Percentiles rank a stretch among this genome's conserved stretches.
These are phyloP conservation scores for Mercenaria mercenaria DNA, from an alignment of 1,140 invertebrate genomes.

Conservation along the genomic window DNA sequence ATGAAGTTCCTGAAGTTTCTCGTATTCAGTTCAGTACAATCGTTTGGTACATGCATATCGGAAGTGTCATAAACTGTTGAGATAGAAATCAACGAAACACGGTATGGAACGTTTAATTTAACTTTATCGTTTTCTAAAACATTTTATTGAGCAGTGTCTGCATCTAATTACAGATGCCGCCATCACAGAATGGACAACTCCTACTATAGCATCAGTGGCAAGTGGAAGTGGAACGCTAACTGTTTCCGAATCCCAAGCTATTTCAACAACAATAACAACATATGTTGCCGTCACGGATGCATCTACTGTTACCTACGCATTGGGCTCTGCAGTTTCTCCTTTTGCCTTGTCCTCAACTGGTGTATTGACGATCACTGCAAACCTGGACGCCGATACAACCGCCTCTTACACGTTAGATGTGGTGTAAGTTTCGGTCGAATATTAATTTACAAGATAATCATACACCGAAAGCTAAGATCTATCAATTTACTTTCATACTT, in stretches of 20 bases:
- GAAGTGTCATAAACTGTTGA: too few relatives aligned
- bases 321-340: conserved; percentile 50
- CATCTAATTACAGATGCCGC: not conserved
- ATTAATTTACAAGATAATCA: too few relatives aligned
- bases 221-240: not conserved
- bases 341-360: conserved; percentile 58
- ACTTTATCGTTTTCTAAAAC: too few relatives aligned
- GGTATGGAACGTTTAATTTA: too few relatives aligned
- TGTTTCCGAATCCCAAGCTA: conserved; percentile 73
- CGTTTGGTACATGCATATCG: too few relatives aligned
- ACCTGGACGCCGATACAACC: not conserved
- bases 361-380: not conserved
- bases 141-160: too few relatives aligned
- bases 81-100: too few relatives aligned
- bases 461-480: too few relatives aligned
- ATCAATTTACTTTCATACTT: too few relatives aligned
- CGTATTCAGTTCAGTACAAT: too few relatives aligned
- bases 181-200: not conserved
- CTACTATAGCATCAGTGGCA: not conserved
- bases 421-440: not conserved
- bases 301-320: conserved; percentile 71
- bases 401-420: not conserved
- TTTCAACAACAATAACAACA: conserved; percentile 74
- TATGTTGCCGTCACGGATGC: conserved; percentile 76
- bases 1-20: too few relatives aligned